Conservation (phyloP, 1,140 invertebrate genomes). For the Acromyrmex heyeri region DNA sequence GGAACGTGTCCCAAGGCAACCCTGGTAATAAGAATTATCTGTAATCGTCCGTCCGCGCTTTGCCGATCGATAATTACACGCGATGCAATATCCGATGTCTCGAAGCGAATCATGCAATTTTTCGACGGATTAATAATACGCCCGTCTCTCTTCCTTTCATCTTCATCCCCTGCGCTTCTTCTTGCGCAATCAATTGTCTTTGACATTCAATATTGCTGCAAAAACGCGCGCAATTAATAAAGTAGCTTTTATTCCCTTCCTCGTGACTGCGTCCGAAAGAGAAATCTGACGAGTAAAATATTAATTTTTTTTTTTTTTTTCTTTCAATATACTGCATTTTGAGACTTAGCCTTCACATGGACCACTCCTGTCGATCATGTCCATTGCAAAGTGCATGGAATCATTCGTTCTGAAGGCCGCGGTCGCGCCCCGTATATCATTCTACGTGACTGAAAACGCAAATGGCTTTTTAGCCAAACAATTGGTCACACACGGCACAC, state of each 20-base stretch:
- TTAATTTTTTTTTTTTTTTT: background rate
- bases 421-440: background rate
- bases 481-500: constrained; percentile 13
- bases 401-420: constrained; percentile 58
- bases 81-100: constrained; percentile 58
- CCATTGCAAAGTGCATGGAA: constrained; percentile 37
- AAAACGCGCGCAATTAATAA: background rate
- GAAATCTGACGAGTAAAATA: no score
- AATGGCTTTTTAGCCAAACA: constrained; percentile 34
- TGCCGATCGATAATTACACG: constrained; percentile 55
- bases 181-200: background rate
- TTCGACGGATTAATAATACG: constrained; percentile 26
- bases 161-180: background rate
- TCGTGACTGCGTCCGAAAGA: background rate
- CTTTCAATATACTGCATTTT: background rate
- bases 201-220: background rate
- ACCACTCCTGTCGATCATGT: background rate
- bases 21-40: background rate
- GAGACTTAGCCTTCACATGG: background rate
- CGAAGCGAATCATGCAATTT: constrained; percentile 49
- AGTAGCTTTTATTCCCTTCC: background rate
- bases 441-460: constrained; percentile 64
- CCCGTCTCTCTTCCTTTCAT: background rate
- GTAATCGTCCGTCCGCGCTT: constrained; percentile 6
- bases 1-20: constrained; percentile 7